A percentile compares a stretch with the other conserved stretches of the same genome.
Conservation (phyloP, 2,888 invertebrate species). For the Esperia sulphurella region DNA sequence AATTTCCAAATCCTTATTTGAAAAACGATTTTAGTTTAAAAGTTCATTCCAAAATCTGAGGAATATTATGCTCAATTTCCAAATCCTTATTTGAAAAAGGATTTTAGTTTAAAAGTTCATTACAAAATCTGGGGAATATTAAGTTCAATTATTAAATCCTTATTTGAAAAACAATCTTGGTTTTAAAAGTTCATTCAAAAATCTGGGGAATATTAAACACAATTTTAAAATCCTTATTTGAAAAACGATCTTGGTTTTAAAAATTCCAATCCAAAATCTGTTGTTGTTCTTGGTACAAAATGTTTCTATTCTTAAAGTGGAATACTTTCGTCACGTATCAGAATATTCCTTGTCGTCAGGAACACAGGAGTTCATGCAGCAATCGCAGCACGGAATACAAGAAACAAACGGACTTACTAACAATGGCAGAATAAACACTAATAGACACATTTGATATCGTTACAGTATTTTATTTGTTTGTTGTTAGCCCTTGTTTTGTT, state of each 20-base stretch:
- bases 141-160: too few species aligned
- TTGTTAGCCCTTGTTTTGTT: background rate
- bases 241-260: background rate
- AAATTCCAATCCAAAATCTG: background rate
- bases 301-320: background rate
- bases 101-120: background rate
- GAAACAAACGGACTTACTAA: conserved; percentile 41
- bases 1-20: too few species aligned
- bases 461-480: background rate
- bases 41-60: too few species aligned
- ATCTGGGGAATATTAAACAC: too few species aligned
- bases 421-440: conserved; percentile 33
- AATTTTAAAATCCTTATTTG: too few species aligned
- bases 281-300: background rate
- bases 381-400: conserved; percentile 39
- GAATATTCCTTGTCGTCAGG: conserved; percentile 23
- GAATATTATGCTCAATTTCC: too few species aligned
- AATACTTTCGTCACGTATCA: background rate
- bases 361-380: conserved; percentile 36
- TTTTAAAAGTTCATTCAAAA: background rate
- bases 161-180: too few species aligned
- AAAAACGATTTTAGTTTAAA: too few species aligned
- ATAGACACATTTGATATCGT: conserved; percentile 30
- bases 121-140: too few species aligned
- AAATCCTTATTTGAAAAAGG: too few species aligned